phyloP scores from a whole-genome alignment of 2,888 invertebrate species.

The Diaphora mendica region DNA sequence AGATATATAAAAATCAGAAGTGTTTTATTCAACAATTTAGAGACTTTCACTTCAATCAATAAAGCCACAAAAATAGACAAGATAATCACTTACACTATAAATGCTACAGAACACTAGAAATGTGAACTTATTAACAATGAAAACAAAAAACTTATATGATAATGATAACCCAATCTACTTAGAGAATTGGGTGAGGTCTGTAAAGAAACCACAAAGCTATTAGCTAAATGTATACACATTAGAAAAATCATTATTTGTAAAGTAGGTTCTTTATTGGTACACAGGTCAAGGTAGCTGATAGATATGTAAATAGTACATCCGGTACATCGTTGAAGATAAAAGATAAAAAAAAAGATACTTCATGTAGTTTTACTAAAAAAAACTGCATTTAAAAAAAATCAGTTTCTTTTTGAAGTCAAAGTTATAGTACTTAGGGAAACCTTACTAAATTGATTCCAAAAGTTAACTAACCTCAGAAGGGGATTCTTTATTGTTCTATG shows the following conservation, averaged over 20 bases:
- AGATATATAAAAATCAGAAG: not conserved
- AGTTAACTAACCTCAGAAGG: too few species aligned
- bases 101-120: not conserved
- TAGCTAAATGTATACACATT: slow-evolving; percentile 1
- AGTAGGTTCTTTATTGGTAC: not conserved
- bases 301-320: too few species aligned
- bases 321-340: too few species aligned
- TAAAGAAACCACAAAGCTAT: slow-evolving; percentile 34
- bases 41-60: not conserved
- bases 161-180: slow-evolving; percentile 59
- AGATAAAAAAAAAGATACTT: too few species aligned
- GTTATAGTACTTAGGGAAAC: not conserved
- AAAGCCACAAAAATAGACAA: not conserved
- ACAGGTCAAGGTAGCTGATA: not conserved
- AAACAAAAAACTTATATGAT: slow-evolving; percentile 43
- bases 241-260: not conserved
- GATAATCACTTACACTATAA: slow-evolving; percentile 1
- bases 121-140: slow-evolving; percentile 3
- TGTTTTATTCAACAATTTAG: not conserved
- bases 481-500: too few species aligned
- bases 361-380: not conserved
- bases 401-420: not conserved
- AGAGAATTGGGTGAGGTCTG: slow-evolving; percentile 58
- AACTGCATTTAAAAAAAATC: not conserved
- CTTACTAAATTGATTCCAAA: not conserved